Evolutionary conservation across 2,797 vertebrate species (phyloP), one percentile per base, ranked within the genome.

Genomic region (Lutjanus argentimaculatus): DNA sequence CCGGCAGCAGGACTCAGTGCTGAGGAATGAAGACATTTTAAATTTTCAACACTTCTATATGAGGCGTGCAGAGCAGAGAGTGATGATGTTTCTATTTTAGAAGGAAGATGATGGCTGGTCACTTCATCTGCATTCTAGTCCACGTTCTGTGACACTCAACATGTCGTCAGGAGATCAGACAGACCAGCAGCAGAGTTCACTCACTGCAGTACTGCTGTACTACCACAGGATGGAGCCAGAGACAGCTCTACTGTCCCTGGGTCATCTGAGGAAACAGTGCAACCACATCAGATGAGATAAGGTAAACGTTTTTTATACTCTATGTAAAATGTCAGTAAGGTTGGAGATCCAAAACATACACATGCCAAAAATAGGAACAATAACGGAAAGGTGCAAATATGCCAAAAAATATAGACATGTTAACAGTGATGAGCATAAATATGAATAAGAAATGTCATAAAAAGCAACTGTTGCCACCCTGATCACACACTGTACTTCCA

Each of bases 211-310:
- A 15, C 56, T 17, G 36, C 17, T 25, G 2, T 40, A 21, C n/a
- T 0, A 42, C 56, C 79, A 82, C 51, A 21, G 21, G 79, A 58
- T 52, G 55, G 79, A 8, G 51, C 0, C 51, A 72, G 53, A 80
- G 63, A 49, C 40, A 57, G 58, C 30, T 11, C 2, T 16, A 11
- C 55, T 21, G 0, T 13, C n/a, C 10, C 19, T 57, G 8, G 40
- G 48, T n/a, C 10, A 19, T 56, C 52, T 12, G 6, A 12, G 11
- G n/a, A 21, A 49, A 5, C 48, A 17, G 15, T 49, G 45, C 12
- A 13, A 46, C 42, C 42, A 43, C 42, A 2, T 42, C 7, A 42
- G 42, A 46, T 4, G 2, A 46, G 45, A 30, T 30, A 30, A 2
- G 4, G 25, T 30, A 30, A 4, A 30, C 2, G 25, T 30, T n/a